A percentile compares a stretch with the other conserved stretches of the same genome.
Evolutionary conservation across 2,888 invertebrate genomes (phyloP).

Genomic region (Drosophila suboccidentalis): DNA sequence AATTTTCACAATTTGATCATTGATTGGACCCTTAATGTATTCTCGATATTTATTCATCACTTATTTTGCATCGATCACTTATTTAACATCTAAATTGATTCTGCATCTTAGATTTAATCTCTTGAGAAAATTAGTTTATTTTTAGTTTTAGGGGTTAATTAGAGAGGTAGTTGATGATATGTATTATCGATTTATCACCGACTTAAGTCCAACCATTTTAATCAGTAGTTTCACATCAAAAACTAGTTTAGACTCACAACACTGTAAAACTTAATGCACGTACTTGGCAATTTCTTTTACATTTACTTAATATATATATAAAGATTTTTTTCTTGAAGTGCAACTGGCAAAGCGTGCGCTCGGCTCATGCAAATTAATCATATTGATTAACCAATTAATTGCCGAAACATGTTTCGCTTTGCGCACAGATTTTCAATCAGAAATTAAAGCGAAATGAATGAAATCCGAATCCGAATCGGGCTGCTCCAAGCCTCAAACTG

Average conservation of each 20-base stretch:
- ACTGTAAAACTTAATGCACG: conserved; percentile 24
- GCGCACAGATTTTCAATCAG: conserved; percentile 70
- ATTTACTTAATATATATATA: neutral
- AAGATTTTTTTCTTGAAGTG: conserved; percentile 8
- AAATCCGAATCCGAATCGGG: conserved; percentile 39
- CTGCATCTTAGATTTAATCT: neutral
- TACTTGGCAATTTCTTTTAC: conserved; percentile 31
- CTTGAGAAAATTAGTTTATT: neutral
- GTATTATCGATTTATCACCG: no score
- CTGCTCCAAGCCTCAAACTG: conserved; percentile 48
- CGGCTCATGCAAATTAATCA: conserved; percentile 76
- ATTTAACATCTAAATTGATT: neutral
- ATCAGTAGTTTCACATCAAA: neutral
- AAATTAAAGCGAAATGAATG: conserved; percentile 69
- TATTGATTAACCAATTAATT: conserved; percentile 78
- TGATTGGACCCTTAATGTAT: no score
- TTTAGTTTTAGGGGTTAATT: neutral
- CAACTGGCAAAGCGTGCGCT: conserved; percentile 58
- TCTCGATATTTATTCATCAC: no score
- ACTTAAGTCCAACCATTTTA: neutral
- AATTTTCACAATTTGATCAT: no score
- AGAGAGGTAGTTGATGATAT: no score
- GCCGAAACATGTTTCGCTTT: conserved; percentile 69
- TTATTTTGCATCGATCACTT: no score
- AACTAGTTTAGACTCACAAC: conserved; percentile 3